Percentiles rank a stretch among this genome's conserved stretches.
Conservation (phyloP, 2,113 vertebrate species). For the Amblyornis subalaris region DNA sequence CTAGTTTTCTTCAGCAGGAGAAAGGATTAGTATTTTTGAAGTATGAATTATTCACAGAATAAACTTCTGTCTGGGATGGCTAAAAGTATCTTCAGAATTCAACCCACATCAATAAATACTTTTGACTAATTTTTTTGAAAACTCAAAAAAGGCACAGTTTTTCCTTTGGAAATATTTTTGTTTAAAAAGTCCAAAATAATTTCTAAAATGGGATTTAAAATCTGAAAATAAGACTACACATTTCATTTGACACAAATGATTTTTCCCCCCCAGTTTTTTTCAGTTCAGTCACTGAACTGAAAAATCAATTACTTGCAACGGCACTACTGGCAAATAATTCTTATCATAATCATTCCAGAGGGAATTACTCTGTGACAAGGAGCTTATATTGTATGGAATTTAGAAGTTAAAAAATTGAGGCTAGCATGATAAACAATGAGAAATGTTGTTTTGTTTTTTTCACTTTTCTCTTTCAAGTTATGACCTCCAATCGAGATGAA, state of each 20-base stretch:
- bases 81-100: not conserved
- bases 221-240: not conserved
- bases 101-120: not conserved
- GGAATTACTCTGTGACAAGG: constrained; percentile 10
- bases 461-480: not conserved
- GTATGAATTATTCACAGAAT: not conserved
- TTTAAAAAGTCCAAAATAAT: not conserved
- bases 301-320: not conserved
- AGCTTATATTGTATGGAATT: not conserved
- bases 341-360: not conserved
- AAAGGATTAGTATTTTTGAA: not conserved
- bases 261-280: not conserved
- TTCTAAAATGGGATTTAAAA: not conserved
- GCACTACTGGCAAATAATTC: constrained; percentile 8
- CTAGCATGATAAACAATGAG: not conserved
- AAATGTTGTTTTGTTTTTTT: not conserved
- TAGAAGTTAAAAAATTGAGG: not conserved
- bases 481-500: not conserved
- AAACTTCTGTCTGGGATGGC: not conserved
- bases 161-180: not conserved
- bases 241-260: not conserved
- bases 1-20: not conserved
- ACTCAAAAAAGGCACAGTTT: not conserved
- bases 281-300: not conserved
- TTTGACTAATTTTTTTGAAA: not conserved